A percentile compares a stretch with the other conserved stretches of the same genome.
Conservation (phyloP, 2,113 vertebrate genomes). For the Pitta sordida region DNA sequence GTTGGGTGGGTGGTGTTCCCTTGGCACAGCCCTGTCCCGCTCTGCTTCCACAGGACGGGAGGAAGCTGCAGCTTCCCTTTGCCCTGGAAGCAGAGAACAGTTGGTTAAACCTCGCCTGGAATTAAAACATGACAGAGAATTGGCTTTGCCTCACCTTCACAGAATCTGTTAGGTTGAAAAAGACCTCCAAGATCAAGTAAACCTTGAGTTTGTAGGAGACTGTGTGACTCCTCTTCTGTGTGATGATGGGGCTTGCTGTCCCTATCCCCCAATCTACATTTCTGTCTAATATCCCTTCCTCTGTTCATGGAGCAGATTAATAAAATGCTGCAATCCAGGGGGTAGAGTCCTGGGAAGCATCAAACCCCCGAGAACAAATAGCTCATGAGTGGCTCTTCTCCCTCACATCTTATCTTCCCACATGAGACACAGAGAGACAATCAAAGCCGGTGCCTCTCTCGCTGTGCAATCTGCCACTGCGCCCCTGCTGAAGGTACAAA, state of each 20-base stretch:
- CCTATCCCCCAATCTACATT: neutral
- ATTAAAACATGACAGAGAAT: neutral
- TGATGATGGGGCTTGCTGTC: neutral
- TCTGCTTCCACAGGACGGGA: accelerated
- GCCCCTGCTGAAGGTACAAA: neutral
- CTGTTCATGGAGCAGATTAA: neutral
- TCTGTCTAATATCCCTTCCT: neutral
- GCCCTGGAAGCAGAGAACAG: neutral
- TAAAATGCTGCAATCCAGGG: neutral
- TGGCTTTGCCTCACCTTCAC: neutral
- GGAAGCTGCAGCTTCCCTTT: neutral
- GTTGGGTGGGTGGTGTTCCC: neutral
- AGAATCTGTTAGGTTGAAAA: neutral
- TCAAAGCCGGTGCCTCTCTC: neutral
- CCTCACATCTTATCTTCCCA: neutral
- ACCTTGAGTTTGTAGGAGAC: neutral
- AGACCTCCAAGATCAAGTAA: neutral
- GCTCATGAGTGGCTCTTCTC: neutral
- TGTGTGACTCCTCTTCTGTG: neutral
- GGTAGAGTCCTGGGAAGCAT: neutral
- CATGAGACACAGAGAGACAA: neutral
- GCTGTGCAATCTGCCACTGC: neutral
- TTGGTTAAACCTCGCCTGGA: neutral
- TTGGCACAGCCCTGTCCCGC: neutral
- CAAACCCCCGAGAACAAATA: neutral